Evolutionary conservation across 2,113 vertebrate species (phyloP), one percentile per base, ranked within the genome.

Genomic region (Rhea americana): DNA sequence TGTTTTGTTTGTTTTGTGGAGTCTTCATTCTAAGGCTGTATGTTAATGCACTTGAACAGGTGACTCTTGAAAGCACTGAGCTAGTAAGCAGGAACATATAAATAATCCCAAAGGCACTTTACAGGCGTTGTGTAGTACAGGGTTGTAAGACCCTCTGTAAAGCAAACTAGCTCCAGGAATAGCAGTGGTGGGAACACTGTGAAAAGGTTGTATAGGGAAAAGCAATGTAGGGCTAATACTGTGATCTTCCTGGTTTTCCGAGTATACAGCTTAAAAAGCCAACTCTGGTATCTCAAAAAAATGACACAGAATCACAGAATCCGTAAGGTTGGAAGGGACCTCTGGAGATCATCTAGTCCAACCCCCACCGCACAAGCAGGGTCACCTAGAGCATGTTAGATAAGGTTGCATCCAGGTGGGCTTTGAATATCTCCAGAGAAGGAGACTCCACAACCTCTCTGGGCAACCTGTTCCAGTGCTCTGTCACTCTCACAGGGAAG

Each of bases 181-280:
- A 68, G 22, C 59, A 1, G 3, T 2, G 0, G 5, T 32, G 26
- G 16, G n/a, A 89, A 30, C 8, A 45, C 53, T 2, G 3, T 66
- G 51, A 30, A 77, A 80, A 61, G 1, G 1, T 37, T 73, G 2
- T 37, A 13, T 4, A 6, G 4, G 1, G 2, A 21, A 51, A 37
- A 20, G 14, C 50, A 71, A 26, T 32, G 9, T 53, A 53, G 45
- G 25, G 32, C 43, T 82, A 59, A 26, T 77, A 28, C 45, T 81
- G 15, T 66, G 50, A 32, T 41, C 35, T 47, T 82, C 7, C 10
- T 72, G 7, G 50, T 59, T 71, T 13, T 86, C 19, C 20, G 9
- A 72, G 11, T 32, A 24, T 65, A 37, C 8, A 55, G 7, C 41
- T 61, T 32, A 24, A 13, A 76, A 77, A 61, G 13, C 20, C 45